Evolutionary conservation across 2,797 vertebrate species (phyloP), one percentile per base, ranked within the genome.

Genomic region (Spondyliosoma cantharus): DNA sequence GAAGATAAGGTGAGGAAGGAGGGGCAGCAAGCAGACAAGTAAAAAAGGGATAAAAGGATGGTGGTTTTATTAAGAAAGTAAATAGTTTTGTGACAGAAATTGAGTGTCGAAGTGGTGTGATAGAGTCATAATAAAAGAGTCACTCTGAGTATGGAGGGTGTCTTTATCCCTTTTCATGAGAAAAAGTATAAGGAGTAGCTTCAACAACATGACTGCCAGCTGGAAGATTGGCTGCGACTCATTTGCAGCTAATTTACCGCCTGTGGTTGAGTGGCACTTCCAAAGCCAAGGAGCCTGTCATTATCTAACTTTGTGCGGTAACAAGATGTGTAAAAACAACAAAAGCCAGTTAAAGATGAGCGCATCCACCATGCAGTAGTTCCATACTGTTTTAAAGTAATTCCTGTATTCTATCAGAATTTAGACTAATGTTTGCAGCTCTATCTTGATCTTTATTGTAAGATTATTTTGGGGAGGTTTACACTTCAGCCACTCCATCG

Each of bases 21-120:
- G 56, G 37, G 46, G 27, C 2, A 27, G 65, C 53, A 66, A 48
- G 77, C 74, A 78, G 54, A 76, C 24, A 81, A 50, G 61, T 5
- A 27, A 49, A 5, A 57, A n/a, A 62, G 19, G 24, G 13, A 9
- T 19, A 37, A 62, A 54, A 66, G 16, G 15, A 56, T 19, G 48
- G 57, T 8, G 50, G n/a, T 22, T 64, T 19, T 25, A 43, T n/a
- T 59, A 4, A 14, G 17, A 68, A 25, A 32, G 50, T 24, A 42
- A 56, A 67, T 15, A 45, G 9, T 14, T 61, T 16, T 37, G n/a
- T 5, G 11, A 57, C n/a, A 63, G 53, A 75, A 79, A 59, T 1
- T 19, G 53, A 68, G 24, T 32, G 32, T 32, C 6, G 3, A 24
- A 6, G 22, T 54, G 6, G 2, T 50, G 49, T 4, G 45, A 46